Conservation (phyloP, 2,888 invertebrate genomes). For the Drosophila colorata region DNA sequence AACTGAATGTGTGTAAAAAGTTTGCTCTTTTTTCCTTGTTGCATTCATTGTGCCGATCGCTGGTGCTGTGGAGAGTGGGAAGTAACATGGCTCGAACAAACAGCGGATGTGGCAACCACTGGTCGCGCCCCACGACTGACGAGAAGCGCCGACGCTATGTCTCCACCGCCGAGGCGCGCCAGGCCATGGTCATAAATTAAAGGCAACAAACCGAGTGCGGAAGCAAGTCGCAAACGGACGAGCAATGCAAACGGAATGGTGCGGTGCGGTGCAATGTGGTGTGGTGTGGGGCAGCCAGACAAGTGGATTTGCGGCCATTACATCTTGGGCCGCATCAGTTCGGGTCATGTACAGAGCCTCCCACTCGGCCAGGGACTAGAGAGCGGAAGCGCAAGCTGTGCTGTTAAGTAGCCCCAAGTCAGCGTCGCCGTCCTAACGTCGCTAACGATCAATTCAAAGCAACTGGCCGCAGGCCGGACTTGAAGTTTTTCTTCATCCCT, state of each 20-base stretch:
- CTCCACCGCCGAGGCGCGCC: slow-evolving; percentile 49
- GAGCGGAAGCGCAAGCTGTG: slow-evolving; percentile 71
- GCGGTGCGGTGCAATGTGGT: neutral
- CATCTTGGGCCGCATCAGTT: slow-evolving; percentile 53
- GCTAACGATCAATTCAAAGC: slow-evolving; percentile 66
- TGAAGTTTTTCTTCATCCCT: slow-evolving; percentile 28
- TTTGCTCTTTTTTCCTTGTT: slow-evolving; percentile 32
- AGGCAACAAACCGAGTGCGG: slow-evolving; percentile 74
- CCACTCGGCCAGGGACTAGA: slow-evolving; percentile 11
- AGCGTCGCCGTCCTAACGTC: slow-evolving; percentile 35
- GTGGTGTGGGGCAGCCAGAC: slow-evolving; percentile 16
- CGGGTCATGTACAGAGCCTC: slow-evolving; percentile 22
- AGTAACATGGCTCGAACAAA: slow-evolving; percentile 51
- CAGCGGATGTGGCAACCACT: slow-evolving; percentile 65
- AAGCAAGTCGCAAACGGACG: slow-evolving; percentile 61
- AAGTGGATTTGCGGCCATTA: slow-evolving; percentile 76
- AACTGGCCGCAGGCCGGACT: slow-evolving; percentile 57
- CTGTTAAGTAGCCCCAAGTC: slow-evolving; percentile 72
- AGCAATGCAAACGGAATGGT: slow-evolving; percentile 2
- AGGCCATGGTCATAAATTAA: slow-evolving; percentile 75
- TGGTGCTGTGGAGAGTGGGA: neutral
- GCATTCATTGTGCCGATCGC: slow-evolving; percentile 56
- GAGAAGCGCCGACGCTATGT: slow-evolving; percentile 51
- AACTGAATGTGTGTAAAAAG: slow-evolving; percentile 64
- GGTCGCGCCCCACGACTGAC: slow-evolving; percentile 33